phyloP scores from a whole-genome alignment of 2,888 invertebrate genomes.

The Tetragonula carbonaria region DNA sequence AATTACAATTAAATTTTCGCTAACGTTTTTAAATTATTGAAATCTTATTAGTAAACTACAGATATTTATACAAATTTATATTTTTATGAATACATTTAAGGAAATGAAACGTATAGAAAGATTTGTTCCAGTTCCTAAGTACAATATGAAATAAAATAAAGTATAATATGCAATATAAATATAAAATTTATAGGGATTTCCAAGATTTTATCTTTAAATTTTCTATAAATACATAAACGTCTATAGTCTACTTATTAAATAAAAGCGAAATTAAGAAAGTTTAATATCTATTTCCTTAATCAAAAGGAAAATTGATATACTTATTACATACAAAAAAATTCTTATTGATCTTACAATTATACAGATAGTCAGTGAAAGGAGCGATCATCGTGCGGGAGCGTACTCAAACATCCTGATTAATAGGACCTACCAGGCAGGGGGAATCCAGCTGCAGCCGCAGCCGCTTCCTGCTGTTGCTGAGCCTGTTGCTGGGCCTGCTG shows the following conservation, averaged over 20 bases:
- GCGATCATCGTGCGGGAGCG: conserved; percentile 60
- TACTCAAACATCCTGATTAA: conserved; percentile 75
- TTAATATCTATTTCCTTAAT: neutral
- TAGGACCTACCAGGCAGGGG: conserved; percentile 84
- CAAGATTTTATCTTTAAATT: neutral
- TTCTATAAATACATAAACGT: neutral
- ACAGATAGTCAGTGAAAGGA: conserved; percentile 46
- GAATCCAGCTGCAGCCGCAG: conserved; percentile 84
- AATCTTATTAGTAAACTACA: neutral
- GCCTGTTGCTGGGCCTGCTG: conserved; percentile 86
- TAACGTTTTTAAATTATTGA: neutral
- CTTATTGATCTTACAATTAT: conserved; percentile 12
- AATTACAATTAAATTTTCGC: neutral
- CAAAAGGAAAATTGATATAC: neutral
- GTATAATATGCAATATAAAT: neutral
- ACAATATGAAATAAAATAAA: neutral
- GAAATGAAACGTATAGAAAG: neutral
- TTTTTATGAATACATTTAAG: neutral
- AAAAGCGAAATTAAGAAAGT: neutral
- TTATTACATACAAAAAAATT: neutral
- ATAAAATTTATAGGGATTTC: neutral
- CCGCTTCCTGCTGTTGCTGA: conserved; percentile 89
- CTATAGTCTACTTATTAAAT: neutral
- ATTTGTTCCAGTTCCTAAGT: neutral
- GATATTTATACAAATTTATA: neutral